Percentiles rank a stretch among this genome's conserved stretches.
These are phyloP conservation scores for Centropus bengalensis DNA, from an alignment of 2,113 vertebrate genomes.

Conservation along the genomic window DNA sequence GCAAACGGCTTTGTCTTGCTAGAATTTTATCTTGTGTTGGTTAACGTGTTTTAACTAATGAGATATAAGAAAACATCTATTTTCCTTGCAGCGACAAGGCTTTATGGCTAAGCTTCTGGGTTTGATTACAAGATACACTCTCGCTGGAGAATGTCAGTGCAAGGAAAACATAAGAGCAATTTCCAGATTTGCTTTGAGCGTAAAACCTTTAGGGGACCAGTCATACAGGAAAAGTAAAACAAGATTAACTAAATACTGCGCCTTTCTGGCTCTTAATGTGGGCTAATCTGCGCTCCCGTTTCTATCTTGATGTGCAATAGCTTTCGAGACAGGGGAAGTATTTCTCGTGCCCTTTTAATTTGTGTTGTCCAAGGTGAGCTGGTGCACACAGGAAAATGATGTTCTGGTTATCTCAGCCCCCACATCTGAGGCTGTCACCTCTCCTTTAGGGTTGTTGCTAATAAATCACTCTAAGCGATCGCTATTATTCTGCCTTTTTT, in stretches of 20 bases:
- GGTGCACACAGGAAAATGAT: background rate
- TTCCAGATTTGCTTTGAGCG: background rate
- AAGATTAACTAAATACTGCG: background rate
- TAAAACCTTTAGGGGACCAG: background rate
- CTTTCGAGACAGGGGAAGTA: background rate
- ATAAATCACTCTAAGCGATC: background rate
- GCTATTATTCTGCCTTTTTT: background rate
- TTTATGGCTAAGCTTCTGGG: background rate
- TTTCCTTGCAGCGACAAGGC: background rate
- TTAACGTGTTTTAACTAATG: background rate
- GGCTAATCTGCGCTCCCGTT: background rate
- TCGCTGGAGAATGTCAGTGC: background rate
- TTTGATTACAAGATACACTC: background rate
- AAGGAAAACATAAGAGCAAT: background rate
- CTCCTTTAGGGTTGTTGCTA: background rate
- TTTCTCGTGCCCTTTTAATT: background rate
- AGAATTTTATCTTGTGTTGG: background rate
- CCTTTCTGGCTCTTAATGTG: background rate
- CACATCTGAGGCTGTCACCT: background rate
- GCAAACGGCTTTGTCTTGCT: background rate
- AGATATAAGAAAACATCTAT: background rate
- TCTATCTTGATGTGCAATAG: background rate
- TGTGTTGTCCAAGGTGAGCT: background rate
- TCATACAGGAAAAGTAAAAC: background rate
- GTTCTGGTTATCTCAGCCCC: background rate